These are phyloP conservation scores for Penaeus japonicus DNA, from an alignment of 1,140 invertebrate genomes.

Conservation along the genomic window DNA sequence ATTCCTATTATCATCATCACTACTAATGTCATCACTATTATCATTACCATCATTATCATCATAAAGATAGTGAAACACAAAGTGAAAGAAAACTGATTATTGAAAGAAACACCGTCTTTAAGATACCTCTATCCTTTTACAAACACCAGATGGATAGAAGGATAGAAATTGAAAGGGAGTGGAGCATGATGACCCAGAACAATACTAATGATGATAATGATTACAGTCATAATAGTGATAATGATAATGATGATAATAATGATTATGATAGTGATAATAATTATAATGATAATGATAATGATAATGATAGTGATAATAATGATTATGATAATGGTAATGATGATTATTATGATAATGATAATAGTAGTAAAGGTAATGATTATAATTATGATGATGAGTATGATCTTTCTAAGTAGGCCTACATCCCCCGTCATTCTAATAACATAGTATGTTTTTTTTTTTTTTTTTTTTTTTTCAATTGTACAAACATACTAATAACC, in stretches of 20 bases:
- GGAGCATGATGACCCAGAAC: no score
- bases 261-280: neutral
- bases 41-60: neutral
- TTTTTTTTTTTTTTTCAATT: no score
- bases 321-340: neutral
- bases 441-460: no score
- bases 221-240: neutral
- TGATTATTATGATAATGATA: neutral
- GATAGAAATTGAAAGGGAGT: no score
- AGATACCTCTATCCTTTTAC: neutral
- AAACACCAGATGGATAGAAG: no score
- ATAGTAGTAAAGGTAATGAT: neutral
- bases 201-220: neutral
- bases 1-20: neutral
- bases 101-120: neutral
- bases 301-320: neutral
- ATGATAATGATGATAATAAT: neutral
- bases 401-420: no score
- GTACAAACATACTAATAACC: no score
- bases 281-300: neutral
- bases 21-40: neutral
- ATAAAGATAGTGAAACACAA: neutral
- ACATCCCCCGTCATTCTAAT: no score
- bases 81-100: no score
- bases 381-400: neutral